Conservation (phyloP, 2,113 vertebrate genomes). For the Murina feae region DNA sequence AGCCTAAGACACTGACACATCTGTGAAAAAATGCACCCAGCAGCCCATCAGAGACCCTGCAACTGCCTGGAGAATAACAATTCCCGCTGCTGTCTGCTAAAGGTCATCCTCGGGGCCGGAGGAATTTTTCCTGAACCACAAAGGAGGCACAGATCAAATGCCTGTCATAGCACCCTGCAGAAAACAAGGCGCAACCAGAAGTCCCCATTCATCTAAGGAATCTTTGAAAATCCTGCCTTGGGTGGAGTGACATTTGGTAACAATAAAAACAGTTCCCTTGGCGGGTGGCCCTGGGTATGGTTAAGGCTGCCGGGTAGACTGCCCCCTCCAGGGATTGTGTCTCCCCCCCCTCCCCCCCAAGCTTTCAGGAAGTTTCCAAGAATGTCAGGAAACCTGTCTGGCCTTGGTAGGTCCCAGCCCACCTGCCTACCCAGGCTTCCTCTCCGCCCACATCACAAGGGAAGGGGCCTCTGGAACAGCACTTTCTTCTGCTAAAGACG, state of each 20-base stretch:
- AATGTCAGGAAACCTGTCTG: slow-evolving; percentile 39
- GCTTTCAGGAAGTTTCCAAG: slow-evolving; percentile 58
- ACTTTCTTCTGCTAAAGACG: not conserved
- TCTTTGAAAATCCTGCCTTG: slow-evolving; percentile 71
- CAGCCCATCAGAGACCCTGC: not conserved
- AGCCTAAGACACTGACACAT: not conserved
- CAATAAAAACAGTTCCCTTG: slow-evolving; percentile 65
- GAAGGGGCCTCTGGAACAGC: not conserved
- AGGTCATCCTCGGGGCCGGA: slow-evolving; percentile 58
- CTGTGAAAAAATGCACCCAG: slow-evolving; percentile 12
- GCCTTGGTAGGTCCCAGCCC: not conserved
- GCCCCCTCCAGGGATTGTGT: not conserved
- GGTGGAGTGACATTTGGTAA: slow-evolving; percentile 73
- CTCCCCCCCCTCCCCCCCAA: slow-evolving; percentile 40
- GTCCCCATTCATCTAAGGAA: slow-evolving; percentile 61
- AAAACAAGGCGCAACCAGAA: slow-evolving; percentile 55
- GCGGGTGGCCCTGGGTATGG: slow-evolving; percentile 9
- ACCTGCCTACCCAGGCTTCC: not conserved
- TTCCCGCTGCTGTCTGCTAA: not conserved
- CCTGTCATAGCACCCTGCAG: slow-evolving; percentile 60
- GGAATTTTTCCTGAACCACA: slow-evolving; percentile 62
- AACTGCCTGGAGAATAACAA: not conserved
- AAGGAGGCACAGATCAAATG: slow-evolving; percentile 60
- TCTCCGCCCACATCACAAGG: not conserved
- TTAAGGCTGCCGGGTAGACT: not conserved